Conservation (phyloP, 2,888 invertebrate species). For the Drosophila crucigera region DNA sequence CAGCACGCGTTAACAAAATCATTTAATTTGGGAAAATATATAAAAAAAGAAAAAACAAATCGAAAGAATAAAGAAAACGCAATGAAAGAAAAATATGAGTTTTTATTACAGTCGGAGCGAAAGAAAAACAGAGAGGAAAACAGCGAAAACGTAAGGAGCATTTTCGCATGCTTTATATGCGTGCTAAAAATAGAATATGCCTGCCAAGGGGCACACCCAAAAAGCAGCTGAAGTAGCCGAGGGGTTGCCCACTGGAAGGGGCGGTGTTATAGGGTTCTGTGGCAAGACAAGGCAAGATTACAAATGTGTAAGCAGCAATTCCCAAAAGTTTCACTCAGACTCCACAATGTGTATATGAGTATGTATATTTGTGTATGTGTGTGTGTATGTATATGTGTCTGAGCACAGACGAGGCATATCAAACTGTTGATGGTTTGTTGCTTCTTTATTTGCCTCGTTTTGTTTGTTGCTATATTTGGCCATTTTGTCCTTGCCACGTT, state of each 20-base stretch:
- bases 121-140: slow-evolving; percentile 8
- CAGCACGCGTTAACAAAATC: slow-evolving; percentile 74
- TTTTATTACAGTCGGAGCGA: slow-evolving; percentile 64
- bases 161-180: slow-evolving; percentile 58
- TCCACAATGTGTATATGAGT: slow-evolving; percentile 11
- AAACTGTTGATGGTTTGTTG: slow-evolving; percentile 80
- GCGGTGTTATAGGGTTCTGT: slow-evolving; percentile 19
- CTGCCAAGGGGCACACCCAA: slow-evolving; percentile 76
- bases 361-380: slow-evolving; percentile 14
- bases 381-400: slow-evolving; percentile 27
- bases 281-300: slow-evolving; percentile 76
- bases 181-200: slow-evolving; percentile 76
- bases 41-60: slow-evolving; percentile 16
- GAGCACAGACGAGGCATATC: slow-evolving; percentile 72
- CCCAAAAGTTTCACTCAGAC: slow-evolving; percentile 66
- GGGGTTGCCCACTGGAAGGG: slow-evolving; percentile 4
- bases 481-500: slow-evolving; percentile 57
- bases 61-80: slow-evolving; percentile 14
- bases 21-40: slow-evolving; percentile 66
- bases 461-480: slow-evolving; percentile 78
- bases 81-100: slow-evolving; percentile 69
- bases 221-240: slow-evolving; percentile 55
- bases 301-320: slow-evolving; percentile 79
- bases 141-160: slow-evolving; percentile 49
- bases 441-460: slow-evolving; percentile 76